A percentile compares a stretch with the other conserved stretches of the same genome.
Evolutionary conservation across 2,113 vertebrate species (phyloP).

Genomic region (Neodontobutis hainanensis): DNA sequence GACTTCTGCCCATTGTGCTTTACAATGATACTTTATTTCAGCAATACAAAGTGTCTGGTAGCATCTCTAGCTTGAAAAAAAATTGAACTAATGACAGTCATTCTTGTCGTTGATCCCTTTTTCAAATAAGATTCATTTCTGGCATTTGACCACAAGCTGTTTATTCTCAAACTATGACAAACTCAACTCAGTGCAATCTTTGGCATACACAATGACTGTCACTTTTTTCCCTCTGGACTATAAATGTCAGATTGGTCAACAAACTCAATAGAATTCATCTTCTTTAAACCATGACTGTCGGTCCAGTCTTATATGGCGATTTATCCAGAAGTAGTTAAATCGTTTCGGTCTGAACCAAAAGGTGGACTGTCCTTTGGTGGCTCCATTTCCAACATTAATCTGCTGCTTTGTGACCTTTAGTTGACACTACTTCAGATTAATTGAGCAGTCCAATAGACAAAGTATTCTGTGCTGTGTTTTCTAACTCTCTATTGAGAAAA

Average conservation of each 20-base stretch:
- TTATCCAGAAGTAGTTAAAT: neutral
- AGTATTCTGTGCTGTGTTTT: neutral
- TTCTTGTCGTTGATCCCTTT: neutral
- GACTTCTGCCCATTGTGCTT: neutral
- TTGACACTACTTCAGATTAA: neutral
- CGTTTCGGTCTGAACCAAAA: slow-evolving; percentile 1
- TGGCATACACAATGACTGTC: neutral
- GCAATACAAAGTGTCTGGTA: neutral
- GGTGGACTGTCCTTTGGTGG: neutral
- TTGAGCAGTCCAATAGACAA: neutral
- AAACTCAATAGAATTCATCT: neutral
- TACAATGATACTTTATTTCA: neutral
- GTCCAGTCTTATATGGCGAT: neutral
- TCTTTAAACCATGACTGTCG: neutral
- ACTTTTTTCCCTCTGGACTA: neutral
- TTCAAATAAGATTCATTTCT: neutral
- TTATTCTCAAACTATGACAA: neutral
- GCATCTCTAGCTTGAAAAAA: too few relatives aligned
- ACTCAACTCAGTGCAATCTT: neutral
- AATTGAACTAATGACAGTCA: too few relatives aligned
- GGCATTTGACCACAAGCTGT: neutral
- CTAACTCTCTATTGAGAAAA: neutral
- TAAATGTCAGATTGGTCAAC: slow-evolving; percentile 7
- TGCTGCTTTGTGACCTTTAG: neutral
- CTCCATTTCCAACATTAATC: neutral